Evolutionary conservation across 2,797 vertebrate genomes (phyloP), one percentile per base, ranked within the genome.

Genomic region (Crocidura indochinensis): DNA sequence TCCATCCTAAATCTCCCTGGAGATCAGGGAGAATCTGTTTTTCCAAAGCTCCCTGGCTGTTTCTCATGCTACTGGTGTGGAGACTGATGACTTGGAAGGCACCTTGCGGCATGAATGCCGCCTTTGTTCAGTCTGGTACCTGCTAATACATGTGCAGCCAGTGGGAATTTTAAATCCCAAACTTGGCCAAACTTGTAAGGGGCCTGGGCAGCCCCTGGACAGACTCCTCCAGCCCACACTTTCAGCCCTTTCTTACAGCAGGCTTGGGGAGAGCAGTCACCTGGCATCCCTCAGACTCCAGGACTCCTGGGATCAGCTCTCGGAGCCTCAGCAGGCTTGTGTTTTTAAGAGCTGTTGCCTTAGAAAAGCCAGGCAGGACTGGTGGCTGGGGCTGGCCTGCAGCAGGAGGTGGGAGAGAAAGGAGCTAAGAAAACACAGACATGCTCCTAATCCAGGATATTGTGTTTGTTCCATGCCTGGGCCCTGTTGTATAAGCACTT

Each of bases 71-170:
- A 24, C 29, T 49, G 72, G 67, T 69, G 65, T 51, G 69, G 88
- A 84, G 77, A 49, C 71, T 8, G 72, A 86, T 77, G 85, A 82
- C 53, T 82, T 85, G 15, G 38, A 74, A 84, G 38, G 49, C 24
- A 24, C 9, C 56, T 88, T 77, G 65, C 24, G 49, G 76, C 17
- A 31, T 46, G 86, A 91, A 69, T 71, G 27, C 73, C 53, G 53
- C 78, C 85, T 87, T 84, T 64, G 67, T 74, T 87, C 90, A 79
- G 44, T 60, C 72, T 84, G 90, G 92, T 78, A 74, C 22, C 81
- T 90, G 56, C 83, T 60, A 75, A 72, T 81, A 56, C 4, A 10
- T 64, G 60, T 71, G 84, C 79, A 60, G 65, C 67, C 29, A 20
- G 51, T 85, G 56, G 38, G 75, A 64, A 84, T 93, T 84, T 78